phyloP scores from a whole-genome alignment of 1,140 invertebrate species.

The Zeugodacus cucurbitae region DNA sequence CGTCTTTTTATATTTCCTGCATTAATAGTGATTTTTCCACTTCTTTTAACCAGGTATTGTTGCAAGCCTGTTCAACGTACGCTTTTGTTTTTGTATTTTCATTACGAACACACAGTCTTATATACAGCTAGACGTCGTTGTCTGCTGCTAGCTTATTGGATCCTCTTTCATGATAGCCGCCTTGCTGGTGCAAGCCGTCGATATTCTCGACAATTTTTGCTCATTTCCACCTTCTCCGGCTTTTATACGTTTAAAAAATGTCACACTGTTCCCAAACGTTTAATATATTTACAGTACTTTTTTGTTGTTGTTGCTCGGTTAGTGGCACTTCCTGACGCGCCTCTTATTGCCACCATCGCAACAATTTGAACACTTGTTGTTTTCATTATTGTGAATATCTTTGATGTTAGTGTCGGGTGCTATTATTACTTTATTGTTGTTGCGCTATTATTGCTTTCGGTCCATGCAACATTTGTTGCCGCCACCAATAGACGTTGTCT shows the following conservation, averaged over 20 bases:
- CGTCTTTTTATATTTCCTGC: background rate
- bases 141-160: background rate
- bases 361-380: background rate
- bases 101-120: background rate
- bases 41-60: background rate
- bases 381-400: background rate
- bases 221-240: background rate
- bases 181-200: background rate
- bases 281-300: background rate
- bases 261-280: constrained; percentile 3
- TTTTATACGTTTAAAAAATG: background rate
- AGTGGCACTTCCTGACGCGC: background rate
- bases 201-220: background rate
- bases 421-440: background rate
- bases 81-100: background rate
- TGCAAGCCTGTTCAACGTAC: background rate
- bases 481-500: background rate
- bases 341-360: background rate
- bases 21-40: background rate
- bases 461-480: background rate
- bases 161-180: background rate
- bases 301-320: background rate
- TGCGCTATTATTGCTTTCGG: background rate
- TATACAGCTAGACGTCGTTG: background rate
- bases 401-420: background rate